A percentile compares a stretch with the other conserved stretches of the same genome.
These are phyloP conservation scores for Ctenosaura bakeri DNA, from an alignment of 2,797 vertebrate species.

Conservation along the genomic window DNA sequence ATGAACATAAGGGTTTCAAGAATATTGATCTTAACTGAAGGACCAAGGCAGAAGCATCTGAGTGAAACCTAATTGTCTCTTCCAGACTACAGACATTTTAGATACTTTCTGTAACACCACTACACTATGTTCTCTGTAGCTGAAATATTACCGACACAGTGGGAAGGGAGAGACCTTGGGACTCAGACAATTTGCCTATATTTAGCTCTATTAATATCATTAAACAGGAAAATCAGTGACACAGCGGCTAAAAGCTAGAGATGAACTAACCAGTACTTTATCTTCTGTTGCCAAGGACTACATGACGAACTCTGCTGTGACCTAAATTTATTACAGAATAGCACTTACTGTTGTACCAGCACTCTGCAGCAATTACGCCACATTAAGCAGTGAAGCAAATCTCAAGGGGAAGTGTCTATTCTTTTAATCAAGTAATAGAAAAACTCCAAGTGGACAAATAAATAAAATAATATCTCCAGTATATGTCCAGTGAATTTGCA, in stretches of 20 bases:
- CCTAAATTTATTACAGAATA: constrained; percentile 82
- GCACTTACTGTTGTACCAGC: constrained; percentile 58
- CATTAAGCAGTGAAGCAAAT: constrained; percentile 77
- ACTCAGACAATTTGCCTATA: constrained; percentile 67
- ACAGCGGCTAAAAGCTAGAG: constrained; percentile 70
- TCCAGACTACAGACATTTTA: constrained; percentile 49
- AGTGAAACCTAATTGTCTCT: constrained; percentile 49
- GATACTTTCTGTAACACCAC: constrained; percentile 37
- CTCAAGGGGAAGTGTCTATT: constrained; percentile 78
- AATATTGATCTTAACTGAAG: constrained; percentile 40
- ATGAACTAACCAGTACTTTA: constrained; percentile 75
- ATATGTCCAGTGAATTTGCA: constrained; percentile 47
- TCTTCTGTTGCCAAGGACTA: constrained; percentile 80
- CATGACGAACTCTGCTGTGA: constrained; percentile 81
- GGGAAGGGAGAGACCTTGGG: constrained; percentile 58
- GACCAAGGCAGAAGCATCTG: constrained; percentile 53
- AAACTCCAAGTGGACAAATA: constrained; percentile 71
- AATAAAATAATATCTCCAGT: constrained; percentile 44
- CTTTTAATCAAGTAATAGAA: constrained; percentile 80
- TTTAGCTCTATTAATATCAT: constrained; percentile 77
- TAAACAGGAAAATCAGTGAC: constrained; percentile 72
- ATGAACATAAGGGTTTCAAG: constrained; percentile 48
- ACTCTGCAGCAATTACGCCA: constrained; percentile 80
- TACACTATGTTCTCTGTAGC: constrained; percentile 55
- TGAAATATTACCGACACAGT: constrained; percentile 60